These are phyloP conservation scores for Leptodactylus fuscus DNA, from an alignment of 2,113 vertebrate genomes.

Conservation along the genomic window DNA sequence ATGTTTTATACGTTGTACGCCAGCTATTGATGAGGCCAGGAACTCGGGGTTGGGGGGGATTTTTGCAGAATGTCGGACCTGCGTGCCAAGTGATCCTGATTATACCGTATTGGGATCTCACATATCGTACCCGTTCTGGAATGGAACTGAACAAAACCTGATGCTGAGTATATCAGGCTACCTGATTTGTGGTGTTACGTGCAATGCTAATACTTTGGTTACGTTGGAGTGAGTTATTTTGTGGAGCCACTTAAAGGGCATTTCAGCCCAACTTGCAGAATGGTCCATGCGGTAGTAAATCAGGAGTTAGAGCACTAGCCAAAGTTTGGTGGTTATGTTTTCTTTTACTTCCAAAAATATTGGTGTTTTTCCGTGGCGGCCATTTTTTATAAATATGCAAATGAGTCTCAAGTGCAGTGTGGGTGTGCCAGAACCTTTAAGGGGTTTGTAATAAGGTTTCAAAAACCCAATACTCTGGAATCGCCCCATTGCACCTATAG, in stretches of 20 bases:
- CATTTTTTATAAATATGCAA: no score
- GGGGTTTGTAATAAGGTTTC: no score
- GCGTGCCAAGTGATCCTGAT: not conserved
- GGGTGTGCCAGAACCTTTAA: no score
- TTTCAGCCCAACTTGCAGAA: not conserved
- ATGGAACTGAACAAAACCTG: not conserved
- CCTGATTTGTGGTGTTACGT: not conserved
- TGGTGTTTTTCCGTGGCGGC: not conserved
- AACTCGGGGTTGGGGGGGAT: not conserved
- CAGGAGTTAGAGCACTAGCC: no score
- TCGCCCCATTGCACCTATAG: no score
- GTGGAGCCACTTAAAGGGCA: not conserved
- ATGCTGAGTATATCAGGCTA: not conserved
- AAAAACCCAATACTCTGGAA: no score
- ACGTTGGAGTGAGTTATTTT: not conserved
- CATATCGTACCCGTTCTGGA: not conserved
- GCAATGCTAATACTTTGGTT: not conserved
- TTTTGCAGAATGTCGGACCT: not conserved
- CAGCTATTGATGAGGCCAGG: not conserved
- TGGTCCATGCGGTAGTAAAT: no score
- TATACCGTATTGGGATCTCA: not conserved
- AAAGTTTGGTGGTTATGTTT: no score
- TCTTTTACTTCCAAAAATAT: no score
- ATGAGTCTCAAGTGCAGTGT: no score
- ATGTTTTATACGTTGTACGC: not conserved